Percentiles rank a stretch among this genome's conserved stretches.
phyloP scores from a whole-genome alignment of 2,797 vertebrate genomes.

The Acanthurus leucopareius region DNA sequence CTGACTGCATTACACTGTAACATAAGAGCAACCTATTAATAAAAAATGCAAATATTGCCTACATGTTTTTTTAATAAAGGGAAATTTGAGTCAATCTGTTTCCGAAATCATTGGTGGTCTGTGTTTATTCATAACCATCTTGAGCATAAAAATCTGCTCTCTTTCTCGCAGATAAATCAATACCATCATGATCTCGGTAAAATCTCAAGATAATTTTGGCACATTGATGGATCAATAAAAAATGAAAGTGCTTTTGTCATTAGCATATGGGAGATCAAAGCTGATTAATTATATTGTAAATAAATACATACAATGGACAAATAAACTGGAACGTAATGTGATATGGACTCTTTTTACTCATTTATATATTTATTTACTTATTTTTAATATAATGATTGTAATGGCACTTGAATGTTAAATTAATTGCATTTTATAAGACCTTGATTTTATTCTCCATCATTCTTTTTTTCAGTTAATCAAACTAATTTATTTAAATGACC shows the following conservation, averaged over 20 bases:
- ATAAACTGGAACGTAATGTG: background rate
- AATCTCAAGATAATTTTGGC: background rate
- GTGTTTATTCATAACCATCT: conserved; percentile 1
- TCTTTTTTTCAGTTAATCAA: background rate
- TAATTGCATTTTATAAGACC: background rate
- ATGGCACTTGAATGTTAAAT: background rate
- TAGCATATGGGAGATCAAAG: background rate
- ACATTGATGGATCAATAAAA: background rate
- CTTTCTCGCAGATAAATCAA: too few relatives aligned
- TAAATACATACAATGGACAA: background rate
- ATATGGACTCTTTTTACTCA: background rate
- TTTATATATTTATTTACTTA: background rate
- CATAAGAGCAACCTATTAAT: conserved; percentile 42
- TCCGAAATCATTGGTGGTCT: conserved; percentile 11
- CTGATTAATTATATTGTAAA: background rate
- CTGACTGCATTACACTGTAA: conserved; percentile 38
- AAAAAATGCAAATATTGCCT: conserved; percentile 39
- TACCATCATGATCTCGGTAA: too few relatives aligned
- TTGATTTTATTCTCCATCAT: background rate
- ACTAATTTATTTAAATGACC: background rate
- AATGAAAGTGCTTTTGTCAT: background rate
- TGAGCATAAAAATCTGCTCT: background rate
- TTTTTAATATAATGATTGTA: background rate
- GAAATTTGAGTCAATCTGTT: conserved; percentile 33
- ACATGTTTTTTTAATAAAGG: conserved; percentile 68